Conservation (phyloP, 2,888 invertebrate genomes). For the Spicauda simplicius region DNA sequence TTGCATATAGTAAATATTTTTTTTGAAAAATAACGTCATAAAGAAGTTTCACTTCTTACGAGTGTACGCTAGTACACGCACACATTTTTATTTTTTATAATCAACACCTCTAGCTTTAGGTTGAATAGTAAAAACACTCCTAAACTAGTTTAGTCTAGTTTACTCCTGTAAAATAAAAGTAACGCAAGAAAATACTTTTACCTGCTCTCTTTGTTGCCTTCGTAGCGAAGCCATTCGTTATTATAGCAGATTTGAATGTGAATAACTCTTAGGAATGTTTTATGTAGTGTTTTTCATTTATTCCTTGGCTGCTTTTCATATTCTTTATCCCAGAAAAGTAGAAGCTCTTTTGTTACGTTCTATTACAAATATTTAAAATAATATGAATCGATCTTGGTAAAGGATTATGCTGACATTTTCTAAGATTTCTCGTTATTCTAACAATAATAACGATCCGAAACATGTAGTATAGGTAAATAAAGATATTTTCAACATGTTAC, state of each 20-base stretch:
- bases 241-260: constrained; percentile 3
- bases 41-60: too few species aligned
- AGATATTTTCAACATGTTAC: too few species aligned
- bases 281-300: constrained; percentile 12
- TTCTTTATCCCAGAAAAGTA: neutral
- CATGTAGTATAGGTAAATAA: too few species aligned
- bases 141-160: neutral
- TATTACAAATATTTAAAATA: neutral
- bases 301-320: constrained; percentile 1
- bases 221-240: neutral
- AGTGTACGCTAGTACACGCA: too few species aligned
- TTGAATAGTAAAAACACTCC: neutral
- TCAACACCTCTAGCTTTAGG: too few species aligned
- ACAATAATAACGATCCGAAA: too few species aligned
- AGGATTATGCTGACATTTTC: neutral
- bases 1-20: too few species aligned
- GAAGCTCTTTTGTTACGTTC: neutral
- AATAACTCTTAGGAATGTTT: constrained; percentile 6
- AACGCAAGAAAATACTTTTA: neutral
- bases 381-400: neutral
- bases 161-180: neutral
- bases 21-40: too few species aligned
- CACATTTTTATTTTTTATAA: too few species aligned
- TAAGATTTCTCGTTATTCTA: too few species aligned
- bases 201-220: constrained; percentile 2